A percentile compares a stretch with the other conserved stretches of the same genome.
Conservation (phyloP, 1,140 invertebrate genomes). For the Tribolium madens region DNA sequence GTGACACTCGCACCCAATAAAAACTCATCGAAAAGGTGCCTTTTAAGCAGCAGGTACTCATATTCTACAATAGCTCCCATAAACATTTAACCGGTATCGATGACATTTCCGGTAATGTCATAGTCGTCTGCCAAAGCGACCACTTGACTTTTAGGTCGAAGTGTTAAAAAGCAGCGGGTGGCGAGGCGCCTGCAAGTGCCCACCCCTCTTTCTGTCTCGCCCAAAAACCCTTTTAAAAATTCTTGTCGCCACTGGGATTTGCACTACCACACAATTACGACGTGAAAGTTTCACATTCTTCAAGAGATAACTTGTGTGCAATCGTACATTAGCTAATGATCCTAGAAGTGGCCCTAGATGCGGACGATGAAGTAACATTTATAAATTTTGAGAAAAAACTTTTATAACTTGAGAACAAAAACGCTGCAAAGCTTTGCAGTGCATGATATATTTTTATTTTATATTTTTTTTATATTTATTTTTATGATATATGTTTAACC, state of each 20-base stretch:
- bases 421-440: no score
- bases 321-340: not conserved
- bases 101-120: conserved; percentile 12
- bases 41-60: not conserved
- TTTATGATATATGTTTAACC: no score
- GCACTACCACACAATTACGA: not conserved
- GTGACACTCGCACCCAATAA: conserved; percentile 5
- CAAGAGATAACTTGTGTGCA: not conserved
- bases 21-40: not conserved
- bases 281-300: conserved; percentile 19
- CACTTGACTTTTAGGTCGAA: conserved; percentile 15
- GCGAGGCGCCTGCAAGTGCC: conserved; percentile 1
- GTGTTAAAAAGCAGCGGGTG: conserved; percentile 22
- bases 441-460: no score
- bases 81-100: conserved; percentile 20
- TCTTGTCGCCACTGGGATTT: conserved; percentile 13
- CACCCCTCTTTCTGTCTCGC: conserved; percentile 7
- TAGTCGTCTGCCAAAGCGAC: conserved; percentile 14
- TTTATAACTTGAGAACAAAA: no score
- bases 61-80: conserved; percentile 3
- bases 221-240: conserved; percentile 1
- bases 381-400: no score
- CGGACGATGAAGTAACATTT: not conserved
- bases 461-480: no score
- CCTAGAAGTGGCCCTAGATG: not conserved